A percentile compares a stretch with the other conserved stretches of the same genome.
Evolutionary conservation across 2,797 vertebrate genomes (phyloP).

Genomic region (Hephaestus fuliginosus): DNA sequence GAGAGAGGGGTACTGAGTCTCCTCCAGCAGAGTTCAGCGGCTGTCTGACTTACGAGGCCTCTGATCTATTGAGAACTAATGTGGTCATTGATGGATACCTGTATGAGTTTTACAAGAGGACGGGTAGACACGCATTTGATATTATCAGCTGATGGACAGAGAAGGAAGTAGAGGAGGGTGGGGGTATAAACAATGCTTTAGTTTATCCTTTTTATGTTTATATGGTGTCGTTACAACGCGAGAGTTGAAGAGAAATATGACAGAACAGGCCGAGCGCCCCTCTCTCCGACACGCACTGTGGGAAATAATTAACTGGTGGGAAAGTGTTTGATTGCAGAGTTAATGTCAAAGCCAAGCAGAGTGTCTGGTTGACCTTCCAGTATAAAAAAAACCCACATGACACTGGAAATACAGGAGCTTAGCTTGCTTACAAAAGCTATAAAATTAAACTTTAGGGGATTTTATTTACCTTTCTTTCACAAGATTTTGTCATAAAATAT

Average conservation of each 20-base stretch:
- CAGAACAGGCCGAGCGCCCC: neutral
- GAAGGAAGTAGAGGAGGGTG: neutral
- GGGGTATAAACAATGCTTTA: neutral
- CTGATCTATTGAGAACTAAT: slow-evolving; percentile 54
- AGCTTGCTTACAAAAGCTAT: too few relatives aligned
- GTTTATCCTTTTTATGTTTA: slow-evolving; percentile 23
- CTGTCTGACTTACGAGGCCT: slow-evolving; percentile 64
- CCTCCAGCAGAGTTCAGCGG: slow-evolving; percentile 2
- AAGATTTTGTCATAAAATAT: neutral
- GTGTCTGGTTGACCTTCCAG: neutral
- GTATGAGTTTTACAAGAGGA: slow-evolving; percentile 31
- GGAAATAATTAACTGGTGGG: neutral
- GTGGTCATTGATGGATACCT: slow-evolving; percentile 52
- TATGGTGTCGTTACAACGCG: neutral
- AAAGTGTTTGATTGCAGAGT: neutral
- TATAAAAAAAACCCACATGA: too few relatives aligned
- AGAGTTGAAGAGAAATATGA: slow-evolving; percentile 4
- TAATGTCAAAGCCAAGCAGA: neutral
- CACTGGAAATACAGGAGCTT: neutral
- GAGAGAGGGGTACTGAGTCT: neutral
- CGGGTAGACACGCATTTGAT: neutral
- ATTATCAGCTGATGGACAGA: slow-evolving; percentile 18
- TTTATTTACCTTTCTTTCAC: neutral
- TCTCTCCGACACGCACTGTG: too few relatives aligned
- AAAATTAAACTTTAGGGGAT: neutral